Evolutionary conservation across 2,888 invertebrate species (phyloP).

Genomic region (Drosophila cognata): DNA sequence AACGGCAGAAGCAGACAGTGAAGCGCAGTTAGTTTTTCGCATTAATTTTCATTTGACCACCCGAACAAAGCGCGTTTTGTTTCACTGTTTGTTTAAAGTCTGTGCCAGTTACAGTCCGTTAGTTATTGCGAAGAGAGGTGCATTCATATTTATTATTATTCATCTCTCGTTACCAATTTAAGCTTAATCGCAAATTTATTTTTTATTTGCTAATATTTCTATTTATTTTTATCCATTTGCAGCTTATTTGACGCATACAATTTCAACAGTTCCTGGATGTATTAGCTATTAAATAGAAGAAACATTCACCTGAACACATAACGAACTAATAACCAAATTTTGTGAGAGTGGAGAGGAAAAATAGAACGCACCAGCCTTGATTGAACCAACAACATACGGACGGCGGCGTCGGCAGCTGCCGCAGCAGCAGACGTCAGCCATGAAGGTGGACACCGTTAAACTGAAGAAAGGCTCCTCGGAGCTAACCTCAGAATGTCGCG

Average conservation of each 20-base stretch:
- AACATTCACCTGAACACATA: conserved; percentile 10
- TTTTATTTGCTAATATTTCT: not conserved
- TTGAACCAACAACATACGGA: conserved; percentile 48
- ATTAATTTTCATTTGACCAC: conserved; percentile 24
- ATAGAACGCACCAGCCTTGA: conserved; percentile 37
- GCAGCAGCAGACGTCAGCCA: conserved; percentile 82
- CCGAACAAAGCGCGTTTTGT: conserved; percentile 2
- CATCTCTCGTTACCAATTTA: not conserved
- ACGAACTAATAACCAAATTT: not conserved
- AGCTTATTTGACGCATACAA: conserved; percentile 41
- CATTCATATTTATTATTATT: not conserved
- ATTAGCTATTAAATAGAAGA: conserved; percentile 29
- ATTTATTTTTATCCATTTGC: conserved; percentile 4
- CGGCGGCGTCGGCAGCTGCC: conserved; percentile 62
- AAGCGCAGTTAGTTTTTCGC: conserved; percentile 44
- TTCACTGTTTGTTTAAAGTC: conserved; percentile 8
- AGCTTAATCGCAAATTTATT: not conserved
- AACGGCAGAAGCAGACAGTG: conserved; percentile 29
- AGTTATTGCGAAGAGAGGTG: conserved; percentile 1
- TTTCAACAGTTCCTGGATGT: conserved; percentile 46
- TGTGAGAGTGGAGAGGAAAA: not conserved
- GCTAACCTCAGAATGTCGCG: conserved; percentile 91
- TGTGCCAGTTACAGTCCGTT: not conserved
- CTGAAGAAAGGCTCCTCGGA: conserved; percentile 93
- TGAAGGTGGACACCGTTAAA: conserved; percentile 93